Evolutionary conservation across 2,888 invertebrate species (phyloP).

Genomic region (Sipha maydis): DNA sequence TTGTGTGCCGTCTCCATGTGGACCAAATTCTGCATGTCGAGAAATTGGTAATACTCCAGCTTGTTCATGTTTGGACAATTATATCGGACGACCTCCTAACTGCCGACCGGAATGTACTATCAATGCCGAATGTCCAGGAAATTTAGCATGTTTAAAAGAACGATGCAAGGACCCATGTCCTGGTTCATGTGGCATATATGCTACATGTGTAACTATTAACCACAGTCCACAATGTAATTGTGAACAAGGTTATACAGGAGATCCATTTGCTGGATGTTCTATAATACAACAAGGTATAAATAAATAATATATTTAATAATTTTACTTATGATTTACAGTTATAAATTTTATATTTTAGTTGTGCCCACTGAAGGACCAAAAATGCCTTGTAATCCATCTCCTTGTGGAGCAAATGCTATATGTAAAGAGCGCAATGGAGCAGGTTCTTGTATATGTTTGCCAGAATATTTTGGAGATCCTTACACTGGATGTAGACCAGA

Average conservation of each 20-base stretch:
- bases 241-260: constrained; percentile 81
- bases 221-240: constrained; percentile 88
- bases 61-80: constrained; percentile 82
- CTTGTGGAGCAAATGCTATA: constrained; percentile 85
- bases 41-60: constrained; percentile 80
- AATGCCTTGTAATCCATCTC: constrained; percentile 86
- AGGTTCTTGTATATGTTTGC: constrained; percentile 83
- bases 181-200: constrained; percentile 83
- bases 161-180: constrained; percentile 85
- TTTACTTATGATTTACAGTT: constrained; percentile 17
- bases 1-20: constrained; percentile 85
- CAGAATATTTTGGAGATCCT: constrained; percentile 88
- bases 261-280: constrained; percentile 83
- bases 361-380: constrained; percentile 74
- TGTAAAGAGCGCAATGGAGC: constrained; percentile 86
- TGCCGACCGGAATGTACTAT: constrained; percentile 88
- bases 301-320: not conserved
- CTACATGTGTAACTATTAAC: constrained; percentile 82
- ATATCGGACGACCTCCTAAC: constrained; percentile 84
- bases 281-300: constrained; percentile 65
- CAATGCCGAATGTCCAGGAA: constrained; percentile 85
- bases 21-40: constrained; percentile 84
- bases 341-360: constrained; percentile 68
- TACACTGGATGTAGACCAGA: constrained; percentile 87
- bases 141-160: constrained; percentile 84